Conservation (phyloP, 2,797 vertebrate genomes). For the Trichosurus vulpecula region DNA sequence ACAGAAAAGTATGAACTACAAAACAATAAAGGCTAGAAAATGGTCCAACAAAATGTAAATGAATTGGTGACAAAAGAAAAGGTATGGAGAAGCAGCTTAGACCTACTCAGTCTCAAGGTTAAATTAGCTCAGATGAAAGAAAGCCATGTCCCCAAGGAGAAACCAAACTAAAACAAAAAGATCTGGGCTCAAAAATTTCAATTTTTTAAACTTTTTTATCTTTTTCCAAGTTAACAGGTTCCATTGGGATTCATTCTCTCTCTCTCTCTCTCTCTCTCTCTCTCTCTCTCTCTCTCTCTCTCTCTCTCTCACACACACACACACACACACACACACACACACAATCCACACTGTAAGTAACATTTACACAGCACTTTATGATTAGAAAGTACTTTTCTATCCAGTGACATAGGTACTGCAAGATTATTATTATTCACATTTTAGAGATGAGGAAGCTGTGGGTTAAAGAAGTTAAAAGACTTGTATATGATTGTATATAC, state of each 20-base stretch:
- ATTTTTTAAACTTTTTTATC: neutral
- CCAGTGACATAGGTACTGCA: neutral
- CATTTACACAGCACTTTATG: neutral
- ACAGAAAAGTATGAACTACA: constrained; percentile 61
- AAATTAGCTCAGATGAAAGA: constrained; percentile 37
- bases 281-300: neutral
- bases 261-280: neutral
- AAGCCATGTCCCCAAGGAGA: constrained; percentile 46
- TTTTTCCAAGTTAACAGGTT: constrained; percentile 1
- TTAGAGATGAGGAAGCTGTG: neutral
- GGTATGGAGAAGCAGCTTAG: constrained; percentile 6
- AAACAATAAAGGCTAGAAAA: constrained; percentile 57
- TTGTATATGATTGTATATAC: neutral
- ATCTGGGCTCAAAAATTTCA: constrained; percentile 1
- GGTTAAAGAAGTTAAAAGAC: neutral
- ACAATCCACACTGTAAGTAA: neutral
- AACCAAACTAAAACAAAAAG: constrained; percentile 29
- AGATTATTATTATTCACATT: neutral
- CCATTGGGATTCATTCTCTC: neutral
- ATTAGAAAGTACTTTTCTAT: neutral
- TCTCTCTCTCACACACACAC: neutral
- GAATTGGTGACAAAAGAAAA: constrained; percentile 43
- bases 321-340: neutral
- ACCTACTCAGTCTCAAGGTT: constrained; percentile 17
- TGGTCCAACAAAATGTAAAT: constrained; percentile 48